Base-by-base conservation (phyloP, 2,113 vertebrate species). In the Zeus faber region DNA sequence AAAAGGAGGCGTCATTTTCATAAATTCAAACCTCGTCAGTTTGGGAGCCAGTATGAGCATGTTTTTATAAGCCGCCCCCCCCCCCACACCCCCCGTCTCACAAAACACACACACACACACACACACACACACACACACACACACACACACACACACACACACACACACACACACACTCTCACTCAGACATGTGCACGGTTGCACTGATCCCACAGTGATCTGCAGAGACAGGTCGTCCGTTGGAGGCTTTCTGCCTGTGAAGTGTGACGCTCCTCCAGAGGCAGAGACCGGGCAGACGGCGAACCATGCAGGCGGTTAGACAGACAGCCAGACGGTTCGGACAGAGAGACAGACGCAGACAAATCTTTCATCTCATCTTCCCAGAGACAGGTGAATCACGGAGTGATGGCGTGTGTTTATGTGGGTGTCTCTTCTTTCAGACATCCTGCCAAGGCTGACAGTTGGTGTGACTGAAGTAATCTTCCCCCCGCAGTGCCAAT, bases 381-480 rank as follows among this genome's bases (percentile, higher is more conserved):
- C n/a, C 14, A n/a, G 11, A 37, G 33, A 9, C 33, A 37, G 33
- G 33, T 37, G n/a, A n/a, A n/a, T n/a, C n/a, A n/a, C n/a, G n/a
- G 33, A 14, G 33, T 37, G 33, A 14, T 11, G 13, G 13, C n/a
- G 4, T 37, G 13, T 37, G 33, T 37, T 37, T 37, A 37, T 37
- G n/a, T 37, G 33, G 33, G 33, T 37, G 33, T 37, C 33, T 37
- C 33, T 37, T n/a, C 33, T 37, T 37, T 37, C 33, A 37, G 33
- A 11, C 33, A 2, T n/a, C 33, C 33, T 37, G 33, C 33, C 33
- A 14, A 6, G 11, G 33, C 4, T 37, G 33, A 37, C 33, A 9
- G 33, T 37, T 37, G 4, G 27, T 4, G 9, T 29, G 33, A 14
- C 33, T 37, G n/a, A n/a, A n/a, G n/a, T n/a, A n/a, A n/a, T n/a